These are phyloP conservation scores for Lasioglossum pauxillum DNA, from an alignment of 2,888 invertebrate genomes.

Conservation along the genomic window DNA sequence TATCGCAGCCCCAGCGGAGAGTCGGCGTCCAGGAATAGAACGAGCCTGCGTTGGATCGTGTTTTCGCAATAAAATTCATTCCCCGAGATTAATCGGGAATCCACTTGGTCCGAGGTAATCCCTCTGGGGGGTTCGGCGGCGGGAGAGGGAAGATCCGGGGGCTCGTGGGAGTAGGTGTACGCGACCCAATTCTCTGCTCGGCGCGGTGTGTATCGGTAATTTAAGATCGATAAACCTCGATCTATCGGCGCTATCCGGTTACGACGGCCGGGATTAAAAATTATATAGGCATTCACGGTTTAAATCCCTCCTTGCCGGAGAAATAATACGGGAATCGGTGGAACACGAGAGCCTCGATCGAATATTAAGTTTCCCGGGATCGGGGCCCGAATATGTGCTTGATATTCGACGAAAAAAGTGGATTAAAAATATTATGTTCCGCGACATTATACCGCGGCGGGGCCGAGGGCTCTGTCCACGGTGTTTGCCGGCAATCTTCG, in stretches of 20 bases:
- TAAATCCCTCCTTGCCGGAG: slow-evolving; percentile 80
- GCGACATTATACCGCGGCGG: slow-evolving; percentile 71
- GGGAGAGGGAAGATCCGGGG: slow-evolving; percentile 40
- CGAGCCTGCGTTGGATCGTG: not conserved
- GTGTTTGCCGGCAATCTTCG: slow-evolving; percentile 37
- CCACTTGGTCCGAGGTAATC: slow-evolving; percentile 59
- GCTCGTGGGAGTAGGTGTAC: slow-evolving; percentile 49
- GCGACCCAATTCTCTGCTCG: slow-evolving; percentile 78
- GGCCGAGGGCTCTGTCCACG: not conserved
- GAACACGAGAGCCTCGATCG: slow-evolving; percentile 76
- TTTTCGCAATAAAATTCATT: slow-evolving; percentile 36
- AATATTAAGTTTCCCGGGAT: slow-evolving; percentile 82
- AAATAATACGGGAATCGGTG: slow-evolving; percentile 81
- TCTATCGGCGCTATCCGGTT: slow-evolving; percentile 80
- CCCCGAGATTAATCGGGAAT: slow-evolving; percentile 59
- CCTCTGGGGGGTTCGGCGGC: slow-evolving; percentile 5
- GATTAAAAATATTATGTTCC: slow-evolving; percentile 81
- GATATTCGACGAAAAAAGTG: slow-evolving; percentile 78
- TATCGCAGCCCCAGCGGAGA: not conserved
- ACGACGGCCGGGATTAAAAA: slow-evolving; percentile 81
- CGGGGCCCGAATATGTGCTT: slow-evolving; percentile 72
- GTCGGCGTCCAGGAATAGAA: not conserved
- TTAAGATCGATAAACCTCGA: slow-evolving; percentile 83
- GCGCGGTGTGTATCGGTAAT: slow-evolving; percentile 78
- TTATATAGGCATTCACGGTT: slow-evolving; percentile 78